A percentile compares a stretch with the other conserved stretches of the same genome.
Conservation (phyloP, 2,797 vertebrate species). For the Lophotriccus pileatus region DNA sequence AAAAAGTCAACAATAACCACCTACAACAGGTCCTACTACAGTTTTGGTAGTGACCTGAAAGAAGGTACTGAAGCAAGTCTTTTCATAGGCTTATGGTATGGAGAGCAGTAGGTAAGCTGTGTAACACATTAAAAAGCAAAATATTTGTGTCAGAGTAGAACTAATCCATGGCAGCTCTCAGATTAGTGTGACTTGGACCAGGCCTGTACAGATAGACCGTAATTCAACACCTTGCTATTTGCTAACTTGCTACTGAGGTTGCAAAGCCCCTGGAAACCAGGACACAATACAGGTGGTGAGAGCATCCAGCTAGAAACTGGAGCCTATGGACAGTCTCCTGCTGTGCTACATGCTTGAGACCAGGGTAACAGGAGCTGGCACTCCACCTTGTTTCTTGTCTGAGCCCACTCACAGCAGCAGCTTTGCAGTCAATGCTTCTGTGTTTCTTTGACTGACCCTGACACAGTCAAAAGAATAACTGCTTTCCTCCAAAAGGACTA, state of each 20-base stretch:
- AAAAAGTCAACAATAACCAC: background rate
- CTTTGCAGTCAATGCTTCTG: background rate
- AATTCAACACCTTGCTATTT: background rate
- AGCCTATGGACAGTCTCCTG: background rate
- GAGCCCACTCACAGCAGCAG: background rate
- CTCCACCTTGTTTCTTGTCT: background rate
- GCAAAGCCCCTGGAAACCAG: background rate
- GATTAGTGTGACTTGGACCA: fast-evolving
- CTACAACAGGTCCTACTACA: background rate
- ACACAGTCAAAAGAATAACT: background rate
- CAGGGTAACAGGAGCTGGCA: background rate
- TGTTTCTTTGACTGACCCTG: background rate
- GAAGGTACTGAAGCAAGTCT: background rate
- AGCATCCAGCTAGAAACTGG: background rate
- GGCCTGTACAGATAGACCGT: fast-evolving
- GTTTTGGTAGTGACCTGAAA: background rate
- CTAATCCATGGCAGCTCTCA: background rate
- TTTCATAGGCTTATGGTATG: background rate
- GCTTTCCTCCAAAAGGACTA: background rate
- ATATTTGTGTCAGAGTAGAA: background rate
- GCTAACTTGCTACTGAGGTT: background rate
- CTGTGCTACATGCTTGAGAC: background rate
- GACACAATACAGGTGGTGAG: background rate
- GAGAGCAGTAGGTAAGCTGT: background rate
- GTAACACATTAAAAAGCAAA: background rate